Evolutionary conservation across 2,797 vertebrate species (phyloP), one percentile per base, ranked within the genome.

Genomic region (Microchirus variegatus): DNA sequence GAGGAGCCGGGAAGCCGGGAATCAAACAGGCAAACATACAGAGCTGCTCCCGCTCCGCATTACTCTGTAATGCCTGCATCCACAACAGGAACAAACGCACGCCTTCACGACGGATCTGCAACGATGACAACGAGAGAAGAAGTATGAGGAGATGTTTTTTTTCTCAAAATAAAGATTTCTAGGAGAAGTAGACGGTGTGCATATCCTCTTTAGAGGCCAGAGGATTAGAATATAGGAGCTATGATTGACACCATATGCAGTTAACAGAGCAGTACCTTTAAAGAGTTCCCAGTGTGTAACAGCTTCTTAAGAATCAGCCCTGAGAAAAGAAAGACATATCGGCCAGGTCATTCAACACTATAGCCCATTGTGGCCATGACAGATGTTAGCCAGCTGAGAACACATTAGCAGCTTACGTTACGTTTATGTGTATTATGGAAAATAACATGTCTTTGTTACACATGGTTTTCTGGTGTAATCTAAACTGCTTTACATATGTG

Each of bases 231-330:
- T 41, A 19, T 17, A 16, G 46, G 2, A 12, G 41, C 53, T 15
- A 3, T 22, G 37, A 50, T 9, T 16, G 12, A 46, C 31, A 31
- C 31, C 31, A 6, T 16, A 17, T 10, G 52, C 22, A 12, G 0
- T 14, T 57, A 51, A 48, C n/a, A 53, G 18, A 75, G 19, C 15
- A 12, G 65, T 94, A 99, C 98, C 97, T 99, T 99, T 71, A 99
- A 91, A 67, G 98, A 99, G 89, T 99, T 99, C 84, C 97, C 97
- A 78, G 96, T 96, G 85, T 99, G 97, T 67, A 99, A 92, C 67
- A 99, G 93, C 88, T 99, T 99, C 94, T 99, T 99, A 83, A 99
- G 94, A 85, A 98, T 98, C 72, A 99, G 90, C 66, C 97, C 98
- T 99, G 82, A 70, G 26, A 59, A 83, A 15, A 84, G 85, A 88